A percentile compares a stretch with the other conserved stretches of the same genome.
Evolutionary conservation across 2,113 vertebrate genomes (phyloP).

Genomic region (Ascaphus truei): DNA sequence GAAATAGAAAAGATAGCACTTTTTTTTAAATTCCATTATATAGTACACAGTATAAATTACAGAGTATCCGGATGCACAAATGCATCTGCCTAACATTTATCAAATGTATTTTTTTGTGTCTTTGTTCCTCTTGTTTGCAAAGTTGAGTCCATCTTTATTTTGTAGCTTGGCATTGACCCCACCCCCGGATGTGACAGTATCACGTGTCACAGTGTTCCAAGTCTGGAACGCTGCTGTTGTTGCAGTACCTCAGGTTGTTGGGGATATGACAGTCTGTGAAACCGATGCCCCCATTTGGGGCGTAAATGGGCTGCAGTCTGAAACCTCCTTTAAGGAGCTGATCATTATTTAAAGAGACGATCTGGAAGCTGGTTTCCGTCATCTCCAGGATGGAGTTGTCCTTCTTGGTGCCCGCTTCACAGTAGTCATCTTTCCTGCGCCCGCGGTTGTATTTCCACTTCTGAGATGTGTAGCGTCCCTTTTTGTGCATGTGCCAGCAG

Average conservation of each 20-base stretch:
- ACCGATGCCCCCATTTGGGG: slow-evolving; percentile 93
- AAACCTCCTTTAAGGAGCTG: slow-evolving; percentile 98
- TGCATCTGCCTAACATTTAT: slow-evolving; percentile 77
- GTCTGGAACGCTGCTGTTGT: slow-evolving; percentile 91
- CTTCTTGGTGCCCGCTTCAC: slow-evolving; percentile 97
- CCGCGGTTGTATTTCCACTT: slow-evolving; percentile 98
- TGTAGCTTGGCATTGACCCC: neutral
- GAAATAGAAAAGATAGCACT: slow-evolving; percentile 97
- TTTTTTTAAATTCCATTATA: slow-evolving; percentile 87
- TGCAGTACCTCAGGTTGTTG: slow-evolving; percentile 94
- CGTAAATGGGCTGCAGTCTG: slow-evolving; percentile 97
- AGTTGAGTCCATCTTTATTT: slow-evolving; percentile 4
- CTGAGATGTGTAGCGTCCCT: slow-evolving; percentile 84
- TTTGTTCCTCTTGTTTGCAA: slow-evolving; percentile 12
- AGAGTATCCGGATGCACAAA: slow-evolving; percentile 80
- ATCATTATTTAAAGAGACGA: slow-evolving; percentile 98
- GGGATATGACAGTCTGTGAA: slow-evolving; percentile 95
- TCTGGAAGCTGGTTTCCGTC: slow-evolving; percentile 99
- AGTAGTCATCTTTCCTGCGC: slow-evolving; percentile 98
- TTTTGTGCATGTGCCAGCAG: slow-evolving; percentile 98
- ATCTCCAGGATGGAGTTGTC: slow-evolving; percentile 99
- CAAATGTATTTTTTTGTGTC: slow-evolving; percentile 66
- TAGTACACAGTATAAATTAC: slow-evolving; percentile 99
- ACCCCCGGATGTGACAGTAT: slow-evolving; percentile 56
- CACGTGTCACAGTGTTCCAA: slow-evolving; percentile 96